Evolutionary conservation across 2,113 vertebrate genomes (phyloP).

Genomic region (Mormoops blainvillei): DNA sequence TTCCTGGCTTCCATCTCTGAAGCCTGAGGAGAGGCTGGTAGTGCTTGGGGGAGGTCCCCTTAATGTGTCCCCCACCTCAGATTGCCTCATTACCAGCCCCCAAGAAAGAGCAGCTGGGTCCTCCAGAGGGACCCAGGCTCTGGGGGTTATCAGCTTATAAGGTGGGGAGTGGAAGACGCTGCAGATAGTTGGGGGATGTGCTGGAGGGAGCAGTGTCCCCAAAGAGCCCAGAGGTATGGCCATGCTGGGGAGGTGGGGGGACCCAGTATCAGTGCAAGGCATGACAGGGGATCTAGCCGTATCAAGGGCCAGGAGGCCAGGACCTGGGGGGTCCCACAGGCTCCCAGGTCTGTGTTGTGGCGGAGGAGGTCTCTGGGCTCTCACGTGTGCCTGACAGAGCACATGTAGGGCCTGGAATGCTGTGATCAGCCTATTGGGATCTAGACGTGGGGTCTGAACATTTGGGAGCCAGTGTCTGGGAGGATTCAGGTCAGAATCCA

Average conservation of each 20-base stretch:
- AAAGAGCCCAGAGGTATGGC: background rate
- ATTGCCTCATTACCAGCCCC: background rate
- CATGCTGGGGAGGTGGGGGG: no score
- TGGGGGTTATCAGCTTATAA: background rate
- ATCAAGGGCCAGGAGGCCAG: background rate
- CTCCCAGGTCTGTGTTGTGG: background rate
- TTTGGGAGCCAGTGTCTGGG: background rate
- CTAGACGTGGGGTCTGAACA: background rate
- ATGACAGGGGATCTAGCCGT: fast-evolving
- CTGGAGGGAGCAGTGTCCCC: background rate
- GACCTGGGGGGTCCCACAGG: background rate
- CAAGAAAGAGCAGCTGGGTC: background rate
- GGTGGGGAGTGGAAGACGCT: background rate
- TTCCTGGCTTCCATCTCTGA: background rate
- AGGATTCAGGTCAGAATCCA: background rate
- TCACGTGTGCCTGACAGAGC: background rate
- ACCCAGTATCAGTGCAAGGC: background rate
- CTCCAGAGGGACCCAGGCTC: background rate
- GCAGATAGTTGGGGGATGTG: no score
- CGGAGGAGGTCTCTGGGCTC: background rate
- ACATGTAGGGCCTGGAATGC: background rate
- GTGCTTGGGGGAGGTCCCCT: background rate
- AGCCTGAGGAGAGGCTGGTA: background rate
- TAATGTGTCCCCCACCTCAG: background rate
- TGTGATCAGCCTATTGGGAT: background rate